Evolutionary conservation across 2,797 vertebrate species (phyloP).

Genomic region (Phoeniculus purpureus): DNA sequence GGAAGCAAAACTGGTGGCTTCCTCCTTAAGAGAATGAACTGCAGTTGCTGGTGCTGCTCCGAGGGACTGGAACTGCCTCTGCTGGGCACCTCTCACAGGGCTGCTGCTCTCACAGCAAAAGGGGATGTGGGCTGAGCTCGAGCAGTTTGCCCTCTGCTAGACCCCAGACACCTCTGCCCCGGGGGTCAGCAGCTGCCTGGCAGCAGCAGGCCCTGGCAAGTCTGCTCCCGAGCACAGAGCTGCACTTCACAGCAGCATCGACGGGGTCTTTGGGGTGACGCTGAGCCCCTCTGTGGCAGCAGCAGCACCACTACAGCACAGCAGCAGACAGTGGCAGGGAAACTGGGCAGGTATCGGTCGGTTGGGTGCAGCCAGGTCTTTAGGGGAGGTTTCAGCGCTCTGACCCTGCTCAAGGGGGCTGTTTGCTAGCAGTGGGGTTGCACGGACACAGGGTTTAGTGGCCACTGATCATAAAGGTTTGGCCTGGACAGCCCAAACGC

Average conservation of each 20-base stretch:
- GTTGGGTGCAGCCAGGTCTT: neutral
- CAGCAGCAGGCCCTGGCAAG: neutral
- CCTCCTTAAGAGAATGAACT: slow-evolving; percentile 21
- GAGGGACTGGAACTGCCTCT: slow-evolving; percentile 16
- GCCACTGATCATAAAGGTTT: neutral
- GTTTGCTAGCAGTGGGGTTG: neutral
- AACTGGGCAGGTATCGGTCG: too few species aligned
- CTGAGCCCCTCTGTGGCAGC: neutral
- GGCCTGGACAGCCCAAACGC: neutral
- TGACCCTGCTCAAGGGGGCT: neutral
- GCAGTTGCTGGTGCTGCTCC: slow-evolving; percentile 6
- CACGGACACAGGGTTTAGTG: neutral
- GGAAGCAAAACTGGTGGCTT: neutral
- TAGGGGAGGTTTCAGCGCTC: neutral
- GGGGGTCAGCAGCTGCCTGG: neutral
- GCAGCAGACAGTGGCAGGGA: too few species aligned
- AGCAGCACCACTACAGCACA: too few species aligned
- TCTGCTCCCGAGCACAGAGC: neutral
- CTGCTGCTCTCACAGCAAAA: neutral
- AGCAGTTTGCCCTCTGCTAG: neutral
- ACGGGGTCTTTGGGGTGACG: neutral
- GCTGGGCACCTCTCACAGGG: slow-evolving; percentile 4
- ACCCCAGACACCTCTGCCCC: neutral
- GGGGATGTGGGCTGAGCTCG: neutral
- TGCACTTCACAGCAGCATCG: neutral